Conservation (phyloP, 1,140 invertebrate species). For the Colletes latitarsis region DNA sequence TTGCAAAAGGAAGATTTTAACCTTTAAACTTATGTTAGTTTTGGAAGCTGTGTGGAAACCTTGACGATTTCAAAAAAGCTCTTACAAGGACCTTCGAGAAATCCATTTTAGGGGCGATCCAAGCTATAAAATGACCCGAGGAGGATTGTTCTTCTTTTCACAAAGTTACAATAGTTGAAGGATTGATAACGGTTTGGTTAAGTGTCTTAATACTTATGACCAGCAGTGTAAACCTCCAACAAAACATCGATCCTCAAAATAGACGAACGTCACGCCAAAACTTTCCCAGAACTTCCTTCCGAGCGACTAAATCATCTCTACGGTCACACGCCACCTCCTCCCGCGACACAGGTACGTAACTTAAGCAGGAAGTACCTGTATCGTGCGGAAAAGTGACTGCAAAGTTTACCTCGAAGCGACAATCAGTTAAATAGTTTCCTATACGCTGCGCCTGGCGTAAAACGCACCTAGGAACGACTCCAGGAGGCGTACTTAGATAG, state of each 20-base stretch:
- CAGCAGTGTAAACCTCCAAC: too few species aligned
- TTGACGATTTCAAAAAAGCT: too few species aligned
- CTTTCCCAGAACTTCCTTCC: constrained; percentile 13
- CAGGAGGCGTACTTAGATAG: constrained; percentile 66
- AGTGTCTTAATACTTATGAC: too few species aligned
- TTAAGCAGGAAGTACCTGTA: constrained; percentile 57
- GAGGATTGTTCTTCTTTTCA: too few species aligned
- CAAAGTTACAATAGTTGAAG: too few species aligned
- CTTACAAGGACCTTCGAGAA: too few species aligned
- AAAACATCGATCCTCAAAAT: neutral
- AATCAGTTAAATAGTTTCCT: constrained; percentile 71
- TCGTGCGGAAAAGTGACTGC: constrained; percentile 66
- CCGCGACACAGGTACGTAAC: constrained; percentile 58
- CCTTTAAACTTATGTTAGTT: too few species aligned
- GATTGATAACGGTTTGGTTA: too few species aligned
- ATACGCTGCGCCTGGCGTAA: constrained; percentile 48
- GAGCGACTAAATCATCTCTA: constrained; percentile 23
- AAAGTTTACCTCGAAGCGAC: constrained; percentile 67
- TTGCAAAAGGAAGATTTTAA: too few species aligned
- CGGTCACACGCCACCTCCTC: constrained; percentile 45
- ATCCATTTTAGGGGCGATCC: too few species aligned
- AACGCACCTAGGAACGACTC: constrained; percentile 35
- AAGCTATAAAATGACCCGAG: too few species aligned
- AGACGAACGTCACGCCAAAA: neutral
- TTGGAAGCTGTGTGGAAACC: too few species aligned